Percentiles rank a stretch among this genome's conserved stretches.
phyloP scores from a whole-genome alignment of 2,797 vertebrate species.

The Necrosyrtes monachus region DNA sequence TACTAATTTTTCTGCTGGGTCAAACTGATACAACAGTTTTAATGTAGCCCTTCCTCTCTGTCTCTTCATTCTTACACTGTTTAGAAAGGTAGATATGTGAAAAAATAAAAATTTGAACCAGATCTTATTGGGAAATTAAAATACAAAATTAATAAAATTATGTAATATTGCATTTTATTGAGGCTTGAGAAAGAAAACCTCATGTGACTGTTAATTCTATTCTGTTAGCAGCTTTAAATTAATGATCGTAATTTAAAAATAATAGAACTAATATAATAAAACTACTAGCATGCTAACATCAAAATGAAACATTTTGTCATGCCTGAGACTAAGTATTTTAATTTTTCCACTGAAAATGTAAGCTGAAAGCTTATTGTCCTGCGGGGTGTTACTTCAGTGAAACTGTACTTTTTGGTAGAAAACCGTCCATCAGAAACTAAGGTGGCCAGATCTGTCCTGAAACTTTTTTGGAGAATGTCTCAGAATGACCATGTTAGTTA shows the following conservation, averaged over 20 bases:
- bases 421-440: neutral
- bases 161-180: neutral
- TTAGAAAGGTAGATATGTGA: neutral
- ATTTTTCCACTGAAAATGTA: neutral
- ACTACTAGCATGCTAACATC: neutral
- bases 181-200: neutral
- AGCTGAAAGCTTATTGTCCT: neutral
- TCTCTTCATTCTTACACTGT: neutral
- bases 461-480: neutral
- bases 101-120: neutral
- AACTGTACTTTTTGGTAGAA: neutral
- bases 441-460: neutral
- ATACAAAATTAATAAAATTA: neutral
- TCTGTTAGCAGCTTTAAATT: neutral
- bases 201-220: neutral
- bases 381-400: neutral
- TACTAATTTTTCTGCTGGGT: neutral
- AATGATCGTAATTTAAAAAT: neutral
- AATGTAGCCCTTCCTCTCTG: neutral
- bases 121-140: neutral
- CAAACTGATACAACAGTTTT: neutral
- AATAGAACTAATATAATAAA: neutral
- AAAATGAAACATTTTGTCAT: neutral
- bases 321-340: neutral
- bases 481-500: neutral